These are phyloP conservation scores for Xerus rutilus DNA, from an alignment of 2,797 vertebrate genomes.

Conservation along the genomic window DNA sequence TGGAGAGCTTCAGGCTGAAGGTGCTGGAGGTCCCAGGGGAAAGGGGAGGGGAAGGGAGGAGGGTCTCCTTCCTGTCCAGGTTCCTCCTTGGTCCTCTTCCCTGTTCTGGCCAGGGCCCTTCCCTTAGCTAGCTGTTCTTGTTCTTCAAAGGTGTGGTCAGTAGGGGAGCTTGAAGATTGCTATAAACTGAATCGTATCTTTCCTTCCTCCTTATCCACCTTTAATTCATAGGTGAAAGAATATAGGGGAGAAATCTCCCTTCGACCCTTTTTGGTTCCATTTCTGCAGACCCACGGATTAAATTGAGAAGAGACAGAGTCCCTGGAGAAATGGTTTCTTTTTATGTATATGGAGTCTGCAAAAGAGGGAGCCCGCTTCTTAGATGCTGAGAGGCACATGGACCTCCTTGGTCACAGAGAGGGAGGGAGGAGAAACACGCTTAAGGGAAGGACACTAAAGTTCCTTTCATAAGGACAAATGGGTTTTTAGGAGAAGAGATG, in stretches of 20 bases:
- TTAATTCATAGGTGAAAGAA: neutral
- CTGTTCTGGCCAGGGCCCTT: neutral
- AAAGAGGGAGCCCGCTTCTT: neutral
- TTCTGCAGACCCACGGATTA: neutral
- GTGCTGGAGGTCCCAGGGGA: neutral
- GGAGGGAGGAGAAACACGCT: neutral
- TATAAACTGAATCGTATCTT: neutral
- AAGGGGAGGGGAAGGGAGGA: neutral
- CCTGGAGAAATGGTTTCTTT: neutral
- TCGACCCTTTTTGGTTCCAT: neutral
- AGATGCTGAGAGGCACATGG: neutral
- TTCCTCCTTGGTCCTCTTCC: neutral
- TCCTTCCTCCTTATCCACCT: neutral
- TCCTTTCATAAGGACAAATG: slow-evolving; percentile 64
- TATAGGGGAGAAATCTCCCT: neutral
- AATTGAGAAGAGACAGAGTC: slow-evolving; percentile 30
- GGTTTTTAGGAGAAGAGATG: slow-evolving; percentile 58
- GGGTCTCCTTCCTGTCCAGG: neutral
- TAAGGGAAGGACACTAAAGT: neutral
- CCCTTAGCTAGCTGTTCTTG: neutral
- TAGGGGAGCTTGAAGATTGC: neutral
- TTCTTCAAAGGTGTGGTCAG: neutral
- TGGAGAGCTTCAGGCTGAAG: neutral
- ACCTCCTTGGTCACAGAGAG: neutral
- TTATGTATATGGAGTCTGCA: neutral